phyloP scores from a whole-genome alignment of 1,140 invertebrate species.

The Drosophila biarmipes region DNA sequence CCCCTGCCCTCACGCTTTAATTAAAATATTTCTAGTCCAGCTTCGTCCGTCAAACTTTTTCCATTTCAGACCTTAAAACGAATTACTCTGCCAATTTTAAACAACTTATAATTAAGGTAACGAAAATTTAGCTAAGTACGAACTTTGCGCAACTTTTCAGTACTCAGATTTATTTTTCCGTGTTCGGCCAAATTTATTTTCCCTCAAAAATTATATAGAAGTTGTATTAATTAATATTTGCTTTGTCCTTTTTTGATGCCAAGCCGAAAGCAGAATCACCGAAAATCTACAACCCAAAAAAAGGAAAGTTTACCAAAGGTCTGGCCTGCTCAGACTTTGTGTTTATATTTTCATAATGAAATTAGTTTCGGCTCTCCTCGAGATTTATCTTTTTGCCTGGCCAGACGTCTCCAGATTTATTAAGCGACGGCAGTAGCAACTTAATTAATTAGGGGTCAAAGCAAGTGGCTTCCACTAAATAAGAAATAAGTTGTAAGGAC shows the following conservation, averaged over 20 bases:
- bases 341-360: conserved; percentile 52
- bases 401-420: conserved; percentile 45
- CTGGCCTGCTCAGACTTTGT: conserved; percentile 17
- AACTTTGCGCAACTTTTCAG: conserved; percentile 58
- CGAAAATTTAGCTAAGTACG: conserved; percentile 17
- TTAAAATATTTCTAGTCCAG: conserved; percentile 67
- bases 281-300: conserved; percentile 3
- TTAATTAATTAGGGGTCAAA: conserved; percentile 53
- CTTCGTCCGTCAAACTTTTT: conserved; percentile 57
- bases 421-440: conserved; percentile 19
- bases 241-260: conserved; percentile 41
- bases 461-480: conserved; percentile 39
- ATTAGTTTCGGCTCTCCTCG: conserved; percentile 41
- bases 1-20: conserved; percentile 58
- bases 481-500: conserved; percentile 5
- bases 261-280: conserved; percentile 3
- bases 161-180: conserved; percentile 20
- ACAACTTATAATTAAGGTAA: conserved; percentile 77
- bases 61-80: conserved; percentile 62
- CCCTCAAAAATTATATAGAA: conserved; percentile 55
- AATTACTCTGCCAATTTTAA: conserved; percentile 29
- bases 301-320: conserved; percentile 44
- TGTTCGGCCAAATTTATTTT: conserved; percentile 13
- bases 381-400: conserved; percentile 39
- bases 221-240: conserved; percentile 80